Conservation (phyloP, 2,888 invertebrate species). For the Volucella bombylans region DNA sequence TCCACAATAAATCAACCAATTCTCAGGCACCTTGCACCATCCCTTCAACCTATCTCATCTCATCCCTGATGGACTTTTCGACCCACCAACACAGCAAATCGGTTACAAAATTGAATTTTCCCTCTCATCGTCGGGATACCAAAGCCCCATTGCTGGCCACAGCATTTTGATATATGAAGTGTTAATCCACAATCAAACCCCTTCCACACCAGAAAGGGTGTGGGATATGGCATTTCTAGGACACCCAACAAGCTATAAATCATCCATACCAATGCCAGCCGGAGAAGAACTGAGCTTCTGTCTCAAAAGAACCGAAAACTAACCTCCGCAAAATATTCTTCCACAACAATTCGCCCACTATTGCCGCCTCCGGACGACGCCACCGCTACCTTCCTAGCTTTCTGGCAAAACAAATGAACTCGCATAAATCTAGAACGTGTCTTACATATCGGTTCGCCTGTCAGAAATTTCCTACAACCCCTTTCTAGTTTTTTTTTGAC, state of each 20-base stretch:
- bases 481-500: constrained; percentile 13
- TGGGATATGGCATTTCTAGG: constrained; percentile 1
- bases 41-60: not conserved
- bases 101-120: constrained; percentile 72
- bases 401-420: constrained; percentile 64
- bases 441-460: constrained; percentile 69
- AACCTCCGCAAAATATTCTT: constrained; percentile 54
- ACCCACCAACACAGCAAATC: constrained; percentile 52
- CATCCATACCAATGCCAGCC: constrained; percentile 50
- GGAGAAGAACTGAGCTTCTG: constrained; percentile 21
- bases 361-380: not conserved
- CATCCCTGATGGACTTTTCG: not conserved
- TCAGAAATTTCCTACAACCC: constrained; percentile 35
- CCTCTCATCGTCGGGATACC: constrained; percentile 32
- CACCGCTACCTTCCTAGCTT: not conserved
- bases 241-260: constrained; percentile 55
- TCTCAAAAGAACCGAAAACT: constrained; percentile 53
- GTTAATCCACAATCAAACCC: constrained; percentile 57
- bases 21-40: constrained; percentile 28
- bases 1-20: constrained; percentile 69
- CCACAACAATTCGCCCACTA: constrained; percentile 37
- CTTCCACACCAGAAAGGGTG: constrained; percentile 16
- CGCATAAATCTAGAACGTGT: constrained; percentile 72
- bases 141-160: constrained; percentile 52
- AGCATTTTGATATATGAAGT: constrained; percentile 73